Percentiles rank a stretch among this genome's conserved stretches.
These are phyloP conservation scores for zebrafish (Danio rerio) DNA, from an alignment of 2,113 vertebrate species.

Conservation along the genomic window DNA sequence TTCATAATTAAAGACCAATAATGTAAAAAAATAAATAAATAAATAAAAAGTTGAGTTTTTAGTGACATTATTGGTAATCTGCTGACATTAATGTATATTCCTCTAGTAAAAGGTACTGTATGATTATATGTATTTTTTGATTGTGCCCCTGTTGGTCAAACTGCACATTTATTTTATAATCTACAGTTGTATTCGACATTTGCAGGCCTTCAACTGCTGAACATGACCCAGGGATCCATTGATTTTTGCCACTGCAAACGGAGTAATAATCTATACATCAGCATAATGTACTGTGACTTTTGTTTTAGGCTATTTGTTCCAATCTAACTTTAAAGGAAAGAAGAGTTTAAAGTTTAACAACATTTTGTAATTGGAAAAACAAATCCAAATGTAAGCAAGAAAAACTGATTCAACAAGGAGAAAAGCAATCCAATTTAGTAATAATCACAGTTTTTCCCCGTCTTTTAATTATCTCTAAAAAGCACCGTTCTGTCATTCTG, in stretches of 20 bases:
- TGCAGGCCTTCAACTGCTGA: background rate
- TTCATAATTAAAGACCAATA: no score
- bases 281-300: background rate
- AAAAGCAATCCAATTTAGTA: slow-evolving; percentile 19
- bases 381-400: background rate
- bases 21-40: no score
- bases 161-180: background rate
- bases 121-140: no score
- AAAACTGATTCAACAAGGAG: background rate
- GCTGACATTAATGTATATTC: no score
- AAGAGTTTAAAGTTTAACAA: slow-evolving; percentile 22
- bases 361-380: slow-evolving; percentile 15
- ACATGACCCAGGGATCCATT: background rate
- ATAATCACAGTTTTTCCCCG: slow-evolving; percentile 13
- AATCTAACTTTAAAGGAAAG: background rate
- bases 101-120: no score
- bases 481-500: slow-evolving; percentile 48
- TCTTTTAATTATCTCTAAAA: slow-evolving; percentile 35
- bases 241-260: background rate
- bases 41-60: no score
- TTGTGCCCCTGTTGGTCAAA: no score
- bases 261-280: slow-evolving; percentile 1
- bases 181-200: background rate
- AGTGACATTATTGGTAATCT: background rate
- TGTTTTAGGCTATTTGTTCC: slow-evolving; percentile 3